Conservation (phyloP, 2,888 invertebrate genomes). For the Cantharis nigra region DNA sequence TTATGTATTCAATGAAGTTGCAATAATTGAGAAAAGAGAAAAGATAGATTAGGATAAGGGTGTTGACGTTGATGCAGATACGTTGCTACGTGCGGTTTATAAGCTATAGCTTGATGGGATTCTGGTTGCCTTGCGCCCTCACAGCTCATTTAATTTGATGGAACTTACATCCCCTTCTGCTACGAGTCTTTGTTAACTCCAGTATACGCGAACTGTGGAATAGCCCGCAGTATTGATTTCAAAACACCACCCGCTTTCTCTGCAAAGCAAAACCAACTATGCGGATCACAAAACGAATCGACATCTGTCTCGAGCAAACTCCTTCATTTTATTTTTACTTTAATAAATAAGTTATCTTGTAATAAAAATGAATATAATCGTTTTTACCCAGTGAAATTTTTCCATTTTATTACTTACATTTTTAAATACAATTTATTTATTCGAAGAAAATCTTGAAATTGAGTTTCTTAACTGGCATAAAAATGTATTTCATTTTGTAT, state of each 20-base stretch:
- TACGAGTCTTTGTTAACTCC: constrained; percentile 29
- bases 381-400: background rate
- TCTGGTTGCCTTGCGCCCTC: constrained; percentile 26
- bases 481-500: background rate
- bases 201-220: constrained; percentile 32
- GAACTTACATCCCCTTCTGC: constrained; percentile 27
- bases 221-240: constrained; percentile 43
- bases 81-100: constrained; percentile 24
- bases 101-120: constrained; percentile 28
- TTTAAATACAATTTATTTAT: background rate
- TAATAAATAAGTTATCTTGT: background rate
- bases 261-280: constrained; percentile 11
- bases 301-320: constrained; percentile 13
- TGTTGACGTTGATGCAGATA: constrained; percentile 15
- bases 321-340: background rate
- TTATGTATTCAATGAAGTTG: background rate
- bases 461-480: background rate
- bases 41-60: constrained; percentile 14
- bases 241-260: constrained; percentile 16
- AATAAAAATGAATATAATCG: background rate
- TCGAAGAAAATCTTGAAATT: background rate
- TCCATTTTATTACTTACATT: too few relatives aligned
- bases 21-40: background rate
- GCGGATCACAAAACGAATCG: constrained; percentile 15
- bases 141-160: constrained; percentile 37